phyloP scores from a whole-genome alignment of 2,113 vertebrate genomes.

The Oplegnathus fasciatus region DNA sequence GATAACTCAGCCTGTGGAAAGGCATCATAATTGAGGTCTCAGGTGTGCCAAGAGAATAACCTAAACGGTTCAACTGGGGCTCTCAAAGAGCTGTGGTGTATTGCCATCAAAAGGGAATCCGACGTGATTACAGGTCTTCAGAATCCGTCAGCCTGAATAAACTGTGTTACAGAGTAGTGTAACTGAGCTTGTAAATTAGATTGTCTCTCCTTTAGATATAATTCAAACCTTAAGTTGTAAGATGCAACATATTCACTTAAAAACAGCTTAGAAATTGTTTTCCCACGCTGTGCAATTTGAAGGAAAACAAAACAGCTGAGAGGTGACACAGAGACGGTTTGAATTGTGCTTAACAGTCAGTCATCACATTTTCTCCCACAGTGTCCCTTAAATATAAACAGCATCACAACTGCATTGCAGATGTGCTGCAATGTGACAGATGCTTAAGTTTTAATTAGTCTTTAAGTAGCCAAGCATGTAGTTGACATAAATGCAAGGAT shows the following conservation, averaged over 20 bases:
- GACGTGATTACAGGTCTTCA: conserved; percentile 12
- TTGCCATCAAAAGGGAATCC: conserved; percentile 24
- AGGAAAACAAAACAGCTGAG: not conserved
- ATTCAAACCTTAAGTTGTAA: conserved; percentile 10
- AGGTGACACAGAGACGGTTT: not conserved
- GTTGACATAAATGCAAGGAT: conserved; percentile 7
- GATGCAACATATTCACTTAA: not conserved
- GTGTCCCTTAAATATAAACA: conserved; percentile 6
- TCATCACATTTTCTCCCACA: not conserved
- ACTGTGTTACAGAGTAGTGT: not conserved
- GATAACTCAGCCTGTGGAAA: conserved; percentile 14
- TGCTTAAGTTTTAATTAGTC: conserved; percentile 51
- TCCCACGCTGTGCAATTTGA: not conserved
- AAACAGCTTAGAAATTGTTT: conserved; percentile 7
- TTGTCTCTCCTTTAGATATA: not conserved
- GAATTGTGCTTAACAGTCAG: not conserved
- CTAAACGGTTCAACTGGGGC: not conserved
- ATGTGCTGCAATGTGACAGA: conserved; percentile 20
- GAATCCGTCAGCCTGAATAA: conserved; percentile 32
- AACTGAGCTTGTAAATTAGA: conserved; percentile 12
- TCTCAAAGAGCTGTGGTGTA: conserved; percentile 16
- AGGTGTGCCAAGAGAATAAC: conserved; percentile 31
- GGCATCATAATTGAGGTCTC: conserved; percentile 16
- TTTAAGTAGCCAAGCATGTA: conserved; percentile 14
- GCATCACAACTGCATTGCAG: not conserved